Evolutionary conservation across 2,888 invertebrate genomes (phyloP), one percentile per base, ranked within the genome.

Genomic region (Sesamia inferens): DNA sequence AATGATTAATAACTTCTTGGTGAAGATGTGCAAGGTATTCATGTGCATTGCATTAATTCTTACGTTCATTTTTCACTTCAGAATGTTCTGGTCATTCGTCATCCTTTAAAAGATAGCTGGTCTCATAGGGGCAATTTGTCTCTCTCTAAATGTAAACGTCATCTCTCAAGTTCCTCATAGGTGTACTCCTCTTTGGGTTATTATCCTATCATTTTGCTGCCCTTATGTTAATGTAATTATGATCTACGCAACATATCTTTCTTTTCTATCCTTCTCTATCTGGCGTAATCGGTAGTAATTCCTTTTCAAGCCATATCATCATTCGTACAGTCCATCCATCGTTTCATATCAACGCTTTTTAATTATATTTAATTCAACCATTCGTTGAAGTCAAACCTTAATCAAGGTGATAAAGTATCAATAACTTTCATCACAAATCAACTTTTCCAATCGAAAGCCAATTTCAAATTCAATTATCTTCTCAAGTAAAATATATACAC

Each of bases 381-480:
- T 65, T 4, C 54, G n/a, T 8, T 31, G 1, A 5, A 51, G 0
- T 14, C 0, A 6, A 11, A n/a, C 16, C 31, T n/a, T 58, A 31
- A 39, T 14, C 10, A 48, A 16, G 14, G n/a, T 5, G 8, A 39
- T 22, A 3, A 51, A 47, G 22, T 19, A 44, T 22, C 5, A 44
- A 31, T 44, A 77, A 68, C 19, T 42, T 14, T 13, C 3, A 55
- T 7, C 24, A 19, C 54, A 59, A 54, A 13, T 22, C 51, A 54
- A 73, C n/a, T 76, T 39, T 54, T 54, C 24, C 11, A 13, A 71
- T 2, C 0, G 44, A 6, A 24, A 55, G 63, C 63, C 24, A 54
- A 42, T 80, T 61, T 58, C 42, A 14, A 51, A 22, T 81, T 81
- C 62, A 78, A 78, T 78, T 78, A 78, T 51, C n/a, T 65, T 57